Conservation (phyloP, 2,113 vertebrate genomes). For the Nothoprocta pentlandii region DNA sequence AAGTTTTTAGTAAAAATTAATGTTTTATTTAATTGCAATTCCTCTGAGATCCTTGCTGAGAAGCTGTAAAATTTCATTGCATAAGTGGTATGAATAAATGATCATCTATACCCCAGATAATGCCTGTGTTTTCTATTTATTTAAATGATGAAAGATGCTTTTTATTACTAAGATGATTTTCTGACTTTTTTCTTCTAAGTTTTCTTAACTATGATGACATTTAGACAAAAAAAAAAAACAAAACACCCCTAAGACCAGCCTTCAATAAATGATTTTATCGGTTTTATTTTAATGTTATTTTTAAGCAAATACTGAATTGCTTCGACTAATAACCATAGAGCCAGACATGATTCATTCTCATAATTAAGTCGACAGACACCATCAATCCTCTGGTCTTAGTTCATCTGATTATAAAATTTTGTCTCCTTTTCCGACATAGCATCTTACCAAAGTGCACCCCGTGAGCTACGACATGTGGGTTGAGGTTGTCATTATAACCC, state of each 20-base stretch:
- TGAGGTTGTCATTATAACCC: not conserved
- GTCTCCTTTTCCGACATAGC: not conserved
- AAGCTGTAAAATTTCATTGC: not conserved
- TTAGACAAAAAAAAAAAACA: not conserved
- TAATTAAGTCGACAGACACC: conserved; percentile 31
- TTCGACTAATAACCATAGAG: conserved; percentile 53
- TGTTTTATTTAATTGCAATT: not conserved
- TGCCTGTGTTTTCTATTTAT: conserved; percentile 2
- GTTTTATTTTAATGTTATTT: conserved; percentile 52
- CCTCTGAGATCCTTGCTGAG: not conserved
- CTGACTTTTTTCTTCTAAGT: not conserved
- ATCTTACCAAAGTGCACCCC: not conserved
- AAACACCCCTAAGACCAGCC: not conserved
- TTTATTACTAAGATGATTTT: conserved; percentile 35
- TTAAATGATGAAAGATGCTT: conserved; percentile 31
- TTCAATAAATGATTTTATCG: conserved; percentile 29
- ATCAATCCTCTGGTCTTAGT: conserved; percentile 29
- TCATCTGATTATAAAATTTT: not conserved
- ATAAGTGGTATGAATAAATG: not conserved
- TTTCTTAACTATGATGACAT: conserved; percentile 32
- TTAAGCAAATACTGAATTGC: conserved; percentile 56
- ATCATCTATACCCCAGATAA: conserved; percentile 12
- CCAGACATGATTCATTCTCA: conserved; percentile 39
- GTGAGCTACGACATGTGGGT: rapidly evolving
- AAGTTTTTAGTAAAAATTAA: not conserved